phyloP scores from a whole-genome alignment of 2,113 vertebrate species.

The Vicugna pacos region DNA sequence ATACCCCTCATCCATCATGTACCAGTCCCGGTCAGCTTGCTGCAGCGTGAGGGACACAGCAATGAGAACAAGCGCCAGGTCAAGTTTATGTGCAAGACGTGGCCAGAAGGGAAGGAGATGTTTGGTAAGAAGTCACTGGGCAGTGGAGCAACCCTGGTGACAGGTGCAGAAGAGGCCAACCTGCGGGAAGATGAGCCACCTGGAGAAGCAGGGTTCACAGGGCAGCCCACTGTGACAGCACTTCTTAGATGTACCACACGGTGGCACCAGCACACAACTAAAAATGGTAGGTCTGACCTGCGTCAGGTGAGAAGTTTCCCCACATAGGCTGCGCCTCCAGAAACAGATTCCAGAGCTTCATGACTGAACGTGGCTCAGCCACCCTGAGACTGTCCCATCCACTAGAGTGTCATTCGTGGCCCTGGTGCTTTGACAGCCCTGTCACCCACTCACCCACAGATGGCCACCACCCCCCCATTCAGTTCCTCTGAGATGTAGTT shows the following conservation, averaged over 20 bases:
- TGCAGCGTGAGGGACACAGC: slow-evolving; percentile 70
- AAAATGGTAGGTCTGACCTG: background rate
- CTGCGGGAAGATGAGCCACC: background rate
- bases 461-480: accelerated
- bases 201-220: background rate
- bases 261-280: slow-evolving; percentile 29
- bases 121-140: background rate
- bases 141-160: accelerated
- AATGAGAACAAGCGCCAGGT: background rate
- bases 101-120: background rate
- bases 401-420: background rate
- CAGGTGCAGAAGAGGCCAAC: background rate
- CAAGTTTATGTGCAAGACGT: background rate
- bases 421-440: background rate
- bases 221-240: accelerated
- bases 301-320: background rate
- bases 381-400: background rate
- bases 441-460: background rate
- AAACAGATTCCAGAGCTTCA: background rate
- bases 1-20: slow-evolving; percentile 99
- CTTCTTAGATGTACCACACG: background rate
- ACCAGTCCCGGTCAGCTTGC: slow-evolving; percentile 99
- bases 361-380: background rate
- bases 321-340: background rate
- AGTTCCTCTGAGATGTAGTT: background rate